Evolutionary conservation across 2,888 invertebrate genomes (phyloP).

Genomic region (Ceramica pisi): DNA sequence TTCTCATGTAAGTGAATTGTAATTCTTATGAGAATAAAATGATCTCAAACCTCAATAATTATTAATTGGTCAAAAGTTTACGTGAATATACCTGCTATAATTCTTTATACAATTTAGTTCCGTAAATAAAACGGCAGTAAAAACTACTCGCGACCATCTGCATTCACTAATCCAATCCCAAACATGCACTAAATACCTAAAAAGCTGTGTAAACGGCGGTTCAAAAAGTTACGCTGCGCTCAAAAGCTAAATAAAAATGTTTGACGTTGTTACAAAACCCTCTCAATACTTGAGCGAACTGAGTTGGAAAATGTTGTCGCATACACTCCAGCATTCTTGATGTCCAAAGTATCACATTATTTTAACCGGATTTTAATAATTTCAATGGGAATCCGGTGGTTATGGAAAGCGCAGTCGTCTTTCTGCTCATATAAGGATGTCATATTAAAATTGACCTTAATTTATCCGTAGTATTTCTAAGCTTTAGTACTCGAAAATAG

Average conservation of each 20-base stretch:
- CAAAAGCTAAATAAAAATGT: slow-evolving; percentile 55
- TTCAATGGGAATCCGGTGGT: neutral
- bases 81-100: neutral
- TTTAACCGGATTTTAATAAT: slow-evolving; percentile 1
- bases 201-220: slow-evolving; percentile 42
- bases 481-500: too few species aligned
- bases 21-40: too few species aligned
- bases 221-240: slow-evolving; percentile 39
- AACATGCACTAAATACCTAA: slow-evolving; percentile 32
- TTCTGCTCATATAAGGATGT: neutral
- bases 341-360: slow-evolving; percentile 40
- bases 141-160: slow-evolving; percentile 13
- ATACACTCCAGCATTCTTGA: slow-evolving; percentile 33
- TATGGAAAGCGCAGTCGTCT: neutral
- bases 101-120: neutral
- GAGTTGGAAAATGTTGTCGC: slow-evolving; percentile 49
- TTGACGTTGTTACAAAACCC: slow-evolving; percentile 45
- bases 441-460: neutral
- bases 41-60: too few species aligned
- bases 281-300: slow-evolving; percentile 38
- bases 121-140: neutral
- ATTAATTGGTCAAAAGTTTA: neutral
- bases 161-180: slow-evolving; percentile 41
- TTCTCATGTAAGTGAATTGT: too few species aligned
- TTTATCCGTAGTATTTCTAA: too few species aligned